Conservation (phyloP, 2,888 invertebrate genomes). For the Dryocosmus kuriphilus region DNA sequence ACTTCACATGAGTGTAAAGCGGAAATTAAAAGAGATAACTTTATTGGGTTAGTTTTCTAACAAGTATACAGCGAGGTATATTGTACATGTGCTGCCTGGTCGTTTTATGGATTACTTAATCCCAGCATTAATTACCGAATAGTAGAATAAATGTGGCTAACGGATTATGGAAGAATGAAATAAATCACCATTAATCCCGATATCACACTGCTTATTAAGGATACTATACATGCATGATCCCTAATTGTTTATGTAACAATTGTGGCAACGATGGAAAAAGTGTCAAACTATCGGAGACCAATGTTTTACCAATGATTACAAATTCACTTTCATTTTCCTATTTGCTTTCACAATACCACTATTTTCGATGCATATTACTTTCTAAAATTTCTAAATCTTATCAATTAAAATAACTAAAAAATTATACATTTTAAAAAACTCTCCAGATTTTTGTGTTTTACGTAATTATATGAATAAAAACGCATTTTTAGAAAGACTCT, state of each 20-base stretch:
- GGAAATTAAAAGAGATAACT: background rate
- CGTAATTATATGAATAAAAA: no score
- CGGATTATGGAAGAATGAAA: constrained; percentile 26
- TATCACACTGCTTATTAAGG: background rate
- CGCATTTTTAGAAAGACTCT: no score
- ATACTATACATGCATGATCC: background rate
- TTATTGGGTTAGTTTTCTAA: constrained; percentile 4
- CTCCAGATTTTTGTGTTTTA: no score
- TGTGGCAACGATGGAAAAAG: no score
- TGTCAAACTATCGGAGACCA: no score
- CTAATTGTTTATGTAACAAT: background rate
- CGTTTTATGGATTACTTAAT: constrained; percentile 31
- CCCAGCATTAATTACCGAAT: constrained; percentile 40
- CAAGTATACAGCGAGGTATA: background rate
- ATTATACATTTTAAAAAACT: no score
- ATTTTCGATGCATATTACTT: no score
- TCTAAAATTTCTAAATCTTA: no score
- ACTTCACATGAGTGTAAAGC: background rate
- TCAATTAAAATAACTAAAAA: no score
- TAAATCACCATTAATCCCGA: constrained; percentile 39
- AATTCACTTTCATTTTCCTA: no score
- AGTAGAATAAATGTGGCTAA: constrained; percentile 25
- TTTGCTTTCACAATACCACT: no score
- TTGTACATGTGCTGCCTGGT: background rate
- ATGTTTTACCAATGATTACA: no score